phyloP scores from a whole-genome alignment of 1,140 invertebrate genomes.

The Megathymus violae region DNA sequence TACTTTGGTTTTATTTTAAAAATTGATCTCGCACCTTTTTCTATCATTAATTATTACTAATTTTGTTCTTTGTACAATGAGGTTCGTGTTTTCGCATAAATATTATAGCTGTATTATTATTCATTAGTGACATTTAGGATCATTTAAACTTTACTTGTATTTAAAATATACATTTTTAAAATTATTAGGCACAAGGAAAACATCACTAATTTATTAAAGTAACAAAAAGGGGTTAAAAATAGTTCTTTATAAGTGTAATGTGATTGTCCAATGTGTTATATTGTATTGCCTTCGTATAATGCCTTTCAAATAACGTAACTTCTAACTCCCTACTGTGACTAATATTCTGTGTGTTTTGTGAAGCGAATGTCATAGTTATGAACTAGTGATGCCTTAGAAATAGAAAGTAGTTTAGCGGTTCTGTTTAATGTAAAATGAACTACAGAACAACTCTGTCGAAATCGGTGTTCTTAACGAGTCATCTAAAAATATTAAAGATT shows the following conservation, averaged over 20 bases:
- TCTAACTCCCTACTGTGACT: conserved; percentile 37
- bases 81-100: background rate
- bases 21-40: too few species aligned
- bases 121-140: conserved; percentile 11
- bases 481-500: too few species aligned
- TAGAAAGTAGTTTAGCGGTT: too few species aligned
- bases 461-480: too few species aligned
- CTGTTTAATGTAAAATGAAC: too few species aligned
- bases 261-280: conserved; percentile 17
- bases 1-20: too few species aligned
- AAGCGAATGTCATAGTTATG: too few species aligned
- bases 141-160: conserved; percentile 1
- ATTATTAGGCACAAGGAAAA: background rate
- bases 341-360: conserved; percentile 17
- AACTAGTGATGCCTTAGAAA: background rate
- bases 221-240: background rate
- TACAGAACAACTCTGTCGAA: too few species aligned
- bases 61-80: background rate
- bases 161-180: background rate
- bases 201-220: background rate
- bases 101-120: background rate
- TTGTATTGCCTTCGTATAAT: too few species aligned
- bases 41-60: too few species aligned
- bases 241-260: conserved; percentile 1
- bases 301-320: conserved; percentile 13